phyloP scores from a whole-genome alignment of 2,797 vertebrate species.

The Taenioides sp. region DNA sequence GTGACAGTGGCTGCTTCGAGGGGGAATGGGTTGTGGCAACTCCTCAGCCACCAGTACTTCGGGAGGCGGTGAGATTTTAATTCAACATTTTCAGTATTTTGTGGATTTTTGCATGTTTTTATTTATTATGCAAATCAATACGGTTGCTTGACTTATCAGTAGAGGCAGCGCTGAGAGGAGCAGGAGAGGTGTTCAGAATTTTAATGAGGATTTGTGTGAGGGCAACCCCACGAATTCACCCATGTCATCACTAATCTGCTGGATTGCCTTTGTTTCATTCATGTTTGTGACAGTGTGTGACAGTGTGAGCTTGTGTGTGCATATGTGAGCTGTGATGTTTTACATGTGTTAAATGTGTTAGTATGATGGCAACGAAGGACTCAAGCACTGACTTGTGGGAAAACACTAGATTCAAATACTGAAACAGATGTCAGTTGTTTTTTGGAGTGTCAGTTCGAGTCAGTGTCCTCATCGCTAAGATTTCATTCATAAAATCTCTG shows the following conservation, averaged over 20 bases:
- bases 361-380: neutral
- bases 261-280: constrained; percentile 29
- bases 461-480: too few species aligned
- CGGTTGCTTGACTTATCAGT: constrained; percentile 32
- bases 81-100: neutral
- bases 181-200: constrained; percentile 54
- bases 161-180: constrained; percentile 37
- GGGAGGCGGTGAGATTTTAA: constrained; percentile 75
- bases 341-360: too few species aligned
- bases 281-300: constrained; percentile 9
- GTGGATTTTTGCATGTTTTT: constrained; percentile 16
- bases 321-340: neutral
- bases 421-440: too few species aligned
- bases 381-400: neutral
- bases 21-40: constrained; percentile 85
- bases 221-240: constrained; percentile 35
- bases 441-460: too few species aligned
- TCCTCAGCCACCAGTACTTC: constrained; percentile 80
- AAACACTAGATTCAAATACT: neutral
- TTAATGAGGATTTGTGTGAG: constrained; percentile 49
- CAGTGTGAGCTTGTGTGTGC: constrained; percentile 2
- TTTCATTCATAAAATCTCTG: too few species aligned
- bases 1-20: constrained; percentile 69
- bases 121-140: neutral
- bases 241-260: constrained; percentile 16